A percentile compares a stretch with the other conserved stretches of the same genome.
Conservation (phyloP, 2,113 vertebrate genomes). For the Pandion haliaetus region DNA sequence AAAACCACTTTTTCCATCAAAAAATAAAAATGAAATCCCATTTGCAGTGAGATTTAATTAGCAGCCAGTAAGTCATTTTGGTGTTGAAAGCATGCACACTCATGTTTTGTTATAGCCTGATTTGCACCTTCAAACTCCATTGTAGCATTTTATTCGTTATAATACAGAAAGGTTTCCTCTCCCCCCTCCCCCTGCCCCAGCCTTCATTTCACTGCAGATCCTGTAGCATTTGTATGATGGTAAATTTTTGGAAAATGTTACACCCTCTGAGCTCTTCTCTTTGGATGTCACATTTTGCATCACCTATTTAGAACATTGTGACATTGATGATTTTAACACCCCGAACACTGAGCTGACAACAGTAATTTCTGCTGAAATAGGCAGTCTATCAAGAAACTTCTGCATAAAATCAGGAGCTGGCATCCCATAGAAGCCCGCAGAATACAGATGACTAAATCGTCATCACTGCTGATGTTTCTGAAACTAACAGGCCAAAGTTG, state of each 20-base stretch:
- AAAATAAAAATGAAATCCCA: conserved; percentile 70
- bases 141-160: neutral
- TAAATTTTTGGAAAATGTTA: neutral
- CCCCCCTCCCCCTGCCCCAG: neutral
- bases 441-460: conserved; percentile 29
- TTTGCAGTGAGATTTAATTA: conserved; percentile 68
- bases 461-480: neutral
- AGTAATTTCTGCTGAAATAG: neutral
- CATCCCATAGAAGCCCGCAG: neutral
- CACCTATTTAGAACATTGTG: neutral
- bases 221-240: neutral
- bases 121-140: conserved; percentile 40
- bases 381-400: neutral
- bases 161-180: neutral
- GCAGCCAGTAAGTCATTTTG: conserved; percentile 50
- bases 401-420: neutral
- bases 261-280: neutral
- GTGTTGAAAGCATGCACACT: conserved; percentile 47
- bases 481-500: neutral
- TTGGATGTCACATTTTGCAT: neutral
- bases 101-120: conserved; percentile 13
- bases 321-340: neutral
- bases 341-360: neutral
- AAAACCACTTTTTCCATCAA: conserved; percentile 65
- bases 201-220: neutral